phyloP scores from a whole-genome alignment of 2,888 invertebrate species.

The Sminthurides aquaticus region DNA sequence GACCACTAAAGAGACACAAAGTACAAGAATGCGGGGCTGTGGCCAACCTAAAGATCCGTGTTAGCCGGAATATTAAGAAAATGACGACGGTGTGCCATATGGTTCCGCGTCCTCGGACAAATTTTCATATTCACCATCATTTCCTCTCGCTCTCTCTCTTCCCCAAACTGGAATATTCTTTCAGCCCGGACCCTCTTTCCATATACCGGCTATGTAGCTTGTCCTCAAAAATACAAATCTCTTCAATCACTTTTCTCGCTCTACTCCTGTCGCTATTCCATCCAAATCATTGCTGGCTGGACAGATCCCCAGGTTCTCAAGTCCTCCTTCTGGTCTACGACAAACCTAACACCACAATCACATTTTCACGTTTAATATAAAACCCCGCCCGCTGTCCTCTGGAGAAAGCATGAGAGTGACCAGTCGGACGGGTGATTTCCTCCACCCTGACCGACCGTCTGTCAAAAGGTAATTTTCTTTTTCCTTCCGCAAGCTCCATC shows the following conservation, averaged over 20 bases:
- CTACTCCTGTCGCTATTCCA: neutral
- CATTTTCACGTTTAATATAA: neutral
- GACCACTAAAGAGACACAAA: neutral
- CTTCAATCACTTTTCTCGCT: conserved; percentile 14
- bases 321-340: neutral
- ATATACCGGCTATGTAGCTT: no score
- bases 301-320: no score
- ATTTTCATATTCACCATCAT: conserved; percentile 42
- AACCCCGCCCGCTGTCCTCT: no score
- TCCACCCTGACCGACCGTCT: conserved; percentile 31
- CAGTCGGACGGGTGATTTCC: conserved; percentile 18
- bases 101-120: conserved; percentile 29
- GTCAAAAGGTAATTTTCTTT: conserved; percentile 40
- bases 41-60: neutral
- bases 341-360: neutral
- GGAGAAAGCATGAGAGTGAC: neutral
- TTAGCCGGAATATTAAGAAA: conserved; percentile 5
- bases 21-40: neutral
- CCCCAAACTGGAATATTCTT: no score
- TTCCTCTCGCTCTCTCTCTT: conserved; percentile 20
- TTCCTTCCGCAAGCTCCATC: conserved; percentile 14
- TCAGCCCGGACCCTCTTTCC: no score
- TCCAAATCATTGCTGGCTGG: no score
- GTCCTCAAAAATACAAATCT: conserved; percentile 35
- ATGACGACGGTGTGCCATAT: conserved; percentile 30